phyloP scores from a whole-genome alignment of 1,140 invertebrate genomes.

The Protaetia brevitarsis region DNA sequence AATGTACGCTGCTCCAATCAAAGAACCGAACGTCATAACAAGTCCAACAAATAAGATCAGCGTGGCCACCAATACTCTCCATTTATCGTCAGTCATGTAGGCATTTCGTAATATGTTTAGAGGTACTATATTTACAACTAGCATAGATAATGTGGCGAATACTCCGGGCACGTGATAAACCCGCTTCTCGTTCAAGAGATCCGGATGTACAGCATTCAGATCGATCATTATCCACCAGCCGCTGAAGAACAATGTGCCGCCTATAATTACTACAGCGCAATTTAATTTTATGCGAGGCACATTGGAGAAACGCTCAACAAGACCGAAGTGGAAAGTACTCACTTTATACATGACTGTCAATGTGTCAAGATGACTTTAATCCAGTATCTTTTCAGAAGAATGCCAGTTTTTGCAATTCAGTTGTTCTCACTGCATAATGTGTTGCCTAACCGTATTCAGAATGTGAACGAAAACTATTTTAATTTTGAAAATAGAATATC shows the following conservation, averaged over 20 bases:
- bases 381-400: too few relatives aligned
- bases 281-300: conserved; percentile 19
- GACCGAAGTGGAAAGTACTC: neutral
- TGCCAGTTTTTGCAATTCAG: too few relatives aligned
- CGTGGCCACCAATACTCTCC: conserved; percentile 27
- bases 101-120: neutral
- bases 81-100: neutral
- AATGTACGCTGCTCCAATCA: conserved; percentile 32
- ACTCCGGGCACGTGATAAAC: conserved; percentile 31
- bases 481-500: too few relatives aligned
- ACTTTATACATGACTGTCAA: neutral
- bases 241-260: conserved; percentile 31
- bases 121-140: conserved; percentile 32
- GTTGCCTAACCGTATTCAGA: too few relatives aligned
- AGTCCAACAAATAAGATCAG: conserved; percentile 30
- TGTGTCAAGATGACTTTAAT: neutral
- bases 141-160: conserved; percentile 30
- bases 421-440: too few relatives aligned
- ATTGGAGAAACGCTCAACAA: neutral
- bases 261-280: conserved; percentile 20
- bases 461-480: too few relatives aligned
- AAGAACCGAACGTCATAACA: conserved; percentile 32
- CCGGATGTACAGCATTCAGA: conserved; percentile 23
- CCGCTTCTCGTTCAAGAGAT: conserved; percentile 18
- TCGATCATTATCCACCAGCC: conserved; percentile 38